Percentiles rank a stretch among this genome's conserved stretches.
These are phyloP conservation scores for Cephalopholis sonnerati DNA, from an alignment of 2,113 vertebrate species.

Conservation along the genomic window DNA sequence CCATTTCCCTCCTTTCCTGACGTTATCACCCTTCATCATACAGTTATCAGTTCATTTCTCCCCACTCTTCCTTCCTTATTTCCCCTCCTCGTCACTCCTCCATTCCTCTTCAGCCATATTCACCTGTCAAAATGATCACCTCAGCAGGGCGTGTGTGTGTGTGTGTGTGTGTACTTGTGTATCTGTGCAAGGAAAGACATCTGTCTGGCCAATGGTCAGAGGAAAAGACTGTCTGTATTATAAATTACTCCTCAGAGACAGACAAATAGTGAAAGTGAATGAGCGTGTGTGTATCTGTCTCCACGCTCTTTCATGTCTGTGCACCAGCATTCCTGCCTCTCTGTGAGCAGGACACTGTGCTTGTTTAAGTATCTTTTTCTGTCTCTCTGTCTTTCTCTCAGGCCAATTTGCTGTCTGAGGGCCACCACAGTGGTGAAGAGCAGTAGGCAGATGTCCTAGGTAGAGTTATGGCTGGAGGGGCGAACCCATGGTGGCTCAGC, in stretches of 20 bases:
- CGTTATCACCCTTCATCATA: conserved; percentile 79
- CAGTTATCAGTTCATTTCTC: conserved; percentile 83
- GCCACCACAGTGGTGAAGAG: conserved; percentile 54
- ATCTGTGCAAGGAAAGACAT: conserved; percentile 71
- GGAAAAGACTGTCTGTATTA: conserved; percentile 63
- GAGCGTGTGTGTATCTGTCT: conserved; percentile 49
- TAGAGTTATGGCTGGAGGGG: conserved; percentile 86
- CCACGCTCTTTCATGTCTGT: conserved; percentile 60
- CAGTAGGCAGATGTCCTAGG: conserved; percentile 66
- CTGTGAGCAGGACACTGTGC: conserved; percentile 29
- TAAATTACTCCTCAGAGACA: conserved; percentile 74
- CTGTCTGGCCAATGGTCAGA: conserved; percentile 64
- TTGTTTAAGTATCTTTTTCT: conserved; percentile 57
- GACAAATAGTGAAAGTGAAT: conserved; percentile 65
- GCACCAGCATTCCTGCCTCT: conserved; percentile 6
- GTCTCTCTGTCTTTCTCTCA: conserved; percentile 68
- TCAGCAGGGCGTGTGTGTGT: conserved; percentile 38
- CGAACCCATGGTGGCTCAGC: conserved; percentile 79
- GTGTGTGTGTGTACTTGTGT: conserved; percentile 34
- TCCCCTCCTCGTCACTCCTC: conserved; percentile 52
- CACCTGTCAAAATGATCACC: conserved; percentile 78
- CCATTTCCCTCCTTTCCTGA: conserved; percentile 71
- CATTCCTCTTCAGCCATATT: conserved; percentile 67
- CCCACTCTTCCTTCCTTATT: conserved; percentile 50
- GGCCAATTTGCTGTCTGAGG: conserved; percentile 79